phyloP scores from a whole-genome alignment of 2,113 vertebrate species.

The Vombatus ursinus region DNA sequence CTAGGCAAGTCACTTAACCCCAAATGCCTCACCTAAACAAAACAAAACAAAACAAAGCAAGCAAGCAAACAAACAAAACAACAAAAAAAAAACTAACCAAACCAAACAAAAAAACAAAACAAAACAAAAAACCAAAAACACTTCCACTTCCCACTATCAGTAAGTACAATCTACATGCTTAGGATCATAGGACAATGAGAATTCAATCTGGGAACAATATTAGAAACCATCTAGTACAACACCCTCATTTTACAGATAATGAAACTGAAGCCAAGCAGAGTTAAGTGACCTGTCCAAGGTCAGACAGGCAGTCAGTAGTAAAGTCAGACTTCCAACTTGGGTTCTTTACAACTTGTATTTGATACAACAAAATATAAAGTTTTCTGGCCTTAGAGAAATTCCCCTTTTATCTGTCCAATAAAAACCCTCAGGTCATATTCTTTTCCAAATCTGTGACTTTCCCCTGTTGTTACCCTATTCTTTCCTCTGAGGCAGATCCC shows the following conservation, averaged over 20 bases:
- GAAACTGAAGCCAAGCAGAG: background rate
- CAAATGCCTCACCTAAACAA: no score
- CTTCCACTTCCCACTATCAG: conserved; percentile 47
- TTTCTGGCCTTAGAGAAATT: conserved; percentile 40
- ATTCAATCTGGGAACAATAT: background rate
- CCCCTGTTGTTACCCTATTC: background rate
- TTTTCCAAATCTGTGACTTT: background rate
- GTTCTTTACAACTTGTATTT: conserved; percentile 4
- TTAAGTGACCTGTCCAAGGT: background rate
- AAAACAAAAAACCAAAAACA: conserved; percentile 8
- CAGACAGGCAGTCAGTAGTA: background rate
- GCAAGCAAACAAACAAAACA: no score
- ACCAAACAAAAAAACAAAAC: no score
- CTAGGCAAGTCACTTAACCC: no score
- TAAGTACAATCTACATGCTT: conserved; percentile 57
- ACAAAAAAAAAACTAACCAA: no score
- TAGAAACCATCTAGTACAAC: background rate
- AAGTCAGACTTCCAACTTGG: background rate
- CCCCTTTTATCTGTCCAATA: background rate
- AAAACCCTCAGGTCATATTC: background rate
- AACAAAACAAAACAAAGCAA: no score
- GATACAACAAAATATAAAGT: conserved; percentile 40
- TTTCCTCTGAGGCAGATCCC: background rate
- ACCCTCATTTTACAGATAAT: background rate
- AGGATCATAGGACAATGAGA: background rate